Evolutionary conservation across 2,797 vertebrate genomes (phyloP).

Genomic region (Phyllotis vaccarum): DNA sequence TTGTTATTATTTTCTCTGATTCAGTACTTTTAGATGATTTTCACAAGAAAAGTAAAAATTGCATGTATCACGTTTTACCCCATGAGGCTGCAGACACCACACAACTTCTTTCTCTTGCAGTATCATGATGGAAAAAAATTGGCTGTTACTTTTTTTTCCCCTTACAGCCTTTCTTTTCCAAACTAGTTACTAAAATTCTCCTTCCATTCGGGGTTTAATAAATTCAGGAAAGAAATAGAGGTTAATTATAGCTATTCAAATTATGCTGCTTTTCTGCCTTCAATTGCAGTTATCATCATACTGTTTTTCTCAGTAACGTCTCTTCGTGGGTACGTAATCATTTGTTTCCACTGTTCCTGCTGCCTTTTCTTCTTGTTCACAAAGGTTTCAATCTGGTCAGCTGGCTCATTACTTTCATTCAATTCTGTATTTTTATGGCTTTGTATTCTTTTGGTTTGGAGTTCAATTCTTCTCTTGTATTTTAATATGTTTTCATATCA

Average conservation of each 20-base stretch:
- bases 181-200: not conserved
- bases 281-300: not conserved
- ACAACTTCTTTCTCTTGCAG: not conserved
- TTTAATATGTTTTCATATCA: not conserved
- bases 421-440: not conserved
- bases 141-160: not conserved
- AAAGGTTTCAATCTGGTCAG: not conserved
- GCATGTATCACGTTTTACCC: not conserved
- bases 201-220: slow-evolving; percentile 41
- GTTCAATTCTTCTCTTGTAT: not conserved
- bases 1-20: slow-evolving; percentile 29
- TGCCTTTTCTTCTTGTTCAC: not conserved
- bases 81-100: not conserved
- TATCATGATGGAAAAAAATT: not conserved
- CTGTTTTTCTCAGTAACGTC: slow-evolving; percentile 15
- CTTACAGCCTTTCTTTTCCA: not conserved
- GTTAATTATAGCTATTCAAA: slow-evolving; percentile 7
- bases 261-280: not conserved
- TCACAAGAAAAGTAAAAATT: not conserved
- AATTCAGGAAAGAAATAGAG: not conserved
- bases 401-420: not conserved
- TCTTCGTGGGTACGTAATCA: not conserved
- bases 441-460: not conserved
- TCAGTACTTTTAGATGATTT: slow-evolving; percentile 22
- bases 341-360: not conserved